phyloP scores from a whole-genome alignment of 2,888 invertebrate genomes.

The Melanostoma mellinum region DNA sequence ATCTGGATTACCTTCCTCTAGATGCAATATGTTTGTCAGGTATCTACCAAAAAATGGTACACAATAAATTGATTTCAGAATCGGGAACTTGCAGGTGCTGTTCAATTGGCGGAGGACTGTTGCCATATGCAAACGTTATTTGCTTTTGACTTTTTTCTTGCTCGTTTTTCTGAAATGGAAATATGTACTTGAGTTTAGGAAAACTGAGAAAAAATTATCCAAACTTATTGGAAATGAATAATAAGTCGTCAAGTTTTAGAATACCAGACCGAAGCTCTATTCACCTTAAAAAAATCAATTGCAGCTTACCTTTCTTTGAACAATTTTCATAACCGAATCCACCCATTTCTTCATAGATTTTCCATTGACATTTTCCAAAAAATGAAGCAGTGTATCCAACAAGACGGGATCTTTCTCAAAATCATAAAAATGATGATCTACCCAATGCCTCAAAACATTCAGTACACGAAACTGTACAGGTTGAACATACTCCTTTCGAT shows the following conservation, averaged over 20 bases:
- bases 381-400: conserved; percentile 88
- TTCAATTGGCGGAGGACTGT: conserved; percentile 91
- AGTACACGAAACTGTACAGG: conserved; percentile 97
- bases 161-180: conserved; percentile 82
- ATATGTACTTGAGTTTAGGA: not conserved
- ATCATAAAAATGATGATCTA: conserved; percentile 99
- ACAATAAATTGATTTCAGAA: conserved; percentile 88
- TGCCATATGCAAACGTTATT: conserved; percentile 89
- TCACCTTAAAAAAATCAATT: too few relatives aligned
- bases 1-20: conserved; percentile 98
- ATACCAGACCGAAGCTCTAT: too few relatives aligned
- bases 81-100: conserved; percentile 89
- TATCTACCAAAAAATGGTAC: conserved; percentile 99
- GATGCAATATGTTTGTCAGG: conserved; percentile 97
- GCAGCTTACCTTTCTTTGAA: conserved; percentile 90
- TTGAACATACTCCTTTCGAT: conserved; percentile 97
- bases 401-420: conserved; percentile 95
- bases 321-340: conserved; percentile 95
- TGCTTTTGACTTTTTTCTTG: conserved; percentile 87
- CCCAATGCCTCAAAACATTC: conserved; percentile 97
- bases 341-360: conserved; percentile 98
- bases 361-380: conserved; percentile 93
- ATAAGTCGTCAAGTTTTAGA: not conserved
- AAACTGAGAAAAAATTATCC: not conserved
- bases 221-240: not conserved